Conservation (phyloP, 2,113 vertebrate genomes). For the Hyla sarda region DNA sequence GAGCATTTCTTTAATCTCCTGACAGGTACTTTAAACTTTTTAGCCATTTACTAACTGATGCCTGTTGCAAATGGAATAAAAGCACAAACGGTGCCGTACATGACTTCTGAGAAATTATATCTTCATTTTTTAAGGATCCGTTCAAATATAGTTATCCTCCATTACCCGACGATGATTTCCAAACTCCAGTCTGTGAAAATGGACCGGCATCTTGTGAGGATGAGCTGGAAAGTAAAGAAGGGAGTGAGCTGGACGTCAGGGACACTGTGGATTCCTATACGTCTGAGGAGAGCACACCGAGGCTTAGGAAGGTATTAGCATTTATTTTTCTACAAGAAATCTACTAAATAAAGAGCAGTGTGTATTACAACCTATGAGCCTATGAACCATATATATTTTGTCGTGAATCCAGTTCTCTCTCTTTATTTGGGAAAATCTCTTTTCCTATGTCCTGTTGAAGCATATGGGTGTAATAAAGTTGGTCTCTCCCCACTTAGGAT, state of each 20-base stretch:
- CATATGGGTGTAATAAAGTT: too few relatives aligned
- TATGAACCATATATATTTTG: too few relatives aligned
- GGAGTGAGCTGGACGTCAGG: constrained; percentile 81
- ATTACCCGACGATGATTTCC: constrained; percentile 94
- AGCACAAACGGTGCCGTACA: background rate
- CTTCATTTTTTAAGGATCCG: constrained; percentile 79
- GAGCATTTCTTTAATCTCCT: too few relatives aligned
- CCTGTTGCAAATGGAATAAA: background rate
- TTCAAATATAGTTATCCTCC: constrained; percentile 98
- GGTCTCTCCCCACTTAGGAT: too few relatives aligned
- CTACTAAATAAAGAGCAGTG: background rate
- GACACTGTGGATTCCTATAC: constrained; percentile 81
- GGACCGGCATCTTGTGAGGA: constrained; percentile 90
- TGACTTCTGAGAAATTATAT: background rate
- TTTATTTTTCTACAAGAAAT: background rate
- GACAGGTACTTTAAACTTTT: too few relatives aligned
- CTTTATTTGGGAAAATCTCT: too few relatives aligned
- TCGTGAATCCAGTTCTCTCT: too few relatives aligned
- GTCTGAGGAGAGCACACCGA: constrained; percentile 77
- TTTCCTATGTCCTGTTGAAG: too few relatives aligned
- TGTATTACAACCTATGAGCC: too few relatives aligned
- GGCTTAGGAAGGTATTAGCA: constrained; percentile 86
- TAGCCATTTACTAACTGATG: background rate
- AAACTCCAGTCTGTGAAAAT: constrained; percentile 92
- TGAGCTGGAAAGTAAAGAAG: constrained; percentile 88